Conservation (phyloP, 2,113 vertebrate genomes). For the Sterrhoptilus dennistouni region DNA sequence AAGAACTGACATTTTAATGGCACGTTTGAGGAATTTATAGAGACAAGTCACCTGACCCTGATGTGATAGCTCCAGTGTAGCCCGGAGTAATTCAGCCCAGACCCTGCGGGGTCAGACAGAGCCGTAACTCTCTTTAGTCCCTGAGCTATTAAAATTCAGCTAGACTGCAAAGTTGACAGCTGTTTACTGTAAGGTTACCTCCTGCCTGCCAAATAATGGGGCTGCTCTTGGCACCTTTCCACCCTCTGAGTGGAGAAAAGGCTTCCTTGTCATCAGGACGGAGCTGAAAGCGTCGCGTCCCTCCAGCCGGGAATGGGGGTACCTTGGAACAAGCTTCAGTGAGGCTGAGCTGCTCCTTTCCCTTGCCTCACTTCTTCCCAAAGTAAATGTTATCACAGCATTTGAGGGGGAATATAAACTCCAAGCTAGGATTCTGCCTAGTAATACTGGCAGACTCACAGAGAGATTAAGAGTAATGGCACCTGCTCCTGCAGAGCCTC, state of each 20-base stretch:
- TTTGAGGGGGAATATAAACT: not conserved
- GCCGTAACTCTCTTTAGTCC: slow-evolving; percentile 5
- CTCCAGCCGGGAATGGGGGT: not conserved
- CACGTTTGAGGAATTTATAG: slow-evolving; percentile 25
- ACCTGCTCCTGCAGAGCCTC: not conserved
- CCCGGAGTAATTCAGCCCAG: slow-evolving; percentile 16
- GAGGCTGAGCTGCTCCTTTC: not conserved
- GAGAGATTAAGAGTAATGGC: not conserved
- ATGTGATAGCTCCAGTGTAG: not conserved
- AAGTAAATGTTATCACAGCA: not conserved
- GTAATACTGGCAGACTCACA: not conserved
- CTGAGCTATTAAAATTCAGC: slow-evolving; percentile 52
- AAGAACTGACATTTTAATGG: slow-evolving; percentile 39
- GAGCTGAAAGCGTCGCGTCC: not conserved
- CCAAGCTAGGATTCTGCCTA: not conserved
- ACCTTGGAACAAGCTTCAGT: not conserved
- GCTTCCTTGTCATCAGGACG: not conserved
- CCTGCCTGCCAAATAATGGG: slow-evolving; percentile 58
- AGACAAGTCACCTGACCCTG: slow-evolving; percentile 32
- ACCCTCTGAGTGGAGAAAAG: not conserved
- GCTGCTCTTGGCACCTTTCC: slow-evolving; percentile 40
- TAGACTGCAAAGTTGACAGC: slow-evolving; percentile 48
- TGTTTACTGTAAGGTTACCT: slow-evolving; percentile 66
- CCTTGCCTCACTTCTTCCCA: not conserved
- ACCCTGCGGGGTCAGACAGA: not conserved